These are phyloP conservation scores for Esox niger DNA, from an alignment of 2,113 vertebrate species.

Conservation along the genomic window DNA sequence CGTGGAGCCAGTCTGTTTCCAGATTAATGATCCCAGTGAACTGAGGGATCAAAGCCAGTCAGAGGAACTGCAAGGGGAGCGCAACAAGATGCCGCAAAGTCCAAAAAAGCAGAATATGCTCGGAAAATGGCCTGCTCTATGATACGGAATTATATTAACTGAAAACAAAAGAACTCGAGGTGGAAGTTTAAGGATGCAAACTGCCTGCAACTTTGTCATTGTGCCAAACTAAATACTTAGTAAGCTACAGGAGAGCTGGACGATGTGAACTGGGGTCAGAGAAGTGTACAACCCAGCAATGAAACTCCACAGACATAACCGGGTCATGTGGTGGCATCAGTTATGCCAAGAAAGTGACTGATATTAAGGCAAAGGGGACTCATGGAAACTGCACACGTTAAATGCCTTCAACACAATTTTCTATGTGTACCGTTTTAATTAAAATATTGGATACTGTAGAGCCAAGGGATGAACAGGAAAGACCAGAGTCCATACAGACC, in stretches of 20 bases:
- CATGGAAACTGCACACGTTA: background rate
- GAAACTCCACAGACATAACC: too few species aligned
- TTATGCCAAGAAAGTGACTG: background rate
- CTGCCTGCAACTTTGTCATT: constrained; percentile 10
- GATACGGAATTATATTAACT: constrained; percentile 7
- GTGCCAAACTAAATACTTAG: constrained; percentile 28
- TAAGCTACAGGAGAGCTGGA: background rate
- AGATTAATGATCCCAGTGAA: too few species aligned
- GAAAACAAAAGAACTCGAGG: background rate
- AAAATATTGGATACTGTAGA: background rate
- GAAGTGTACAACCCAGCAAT: background rate
- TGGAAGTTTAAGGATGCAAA: constrained; percentile 1
- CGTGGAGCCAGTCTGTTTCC: background rate
- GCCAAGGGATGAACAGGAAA: too few species aligned
- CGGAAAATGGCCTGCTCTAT: background rate
- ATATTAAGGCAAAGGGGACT: too few species aligned
- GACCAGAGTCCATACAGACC: background rate
- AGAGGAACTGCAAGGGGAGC: background rate
- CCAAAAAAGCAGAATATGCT: background rate
- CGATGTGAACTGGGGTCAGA: background rate
- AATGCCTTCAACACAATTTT: constrained; percentile 6
- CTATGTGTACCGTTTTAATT: background rate
- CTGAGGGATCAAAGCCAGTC: background rate
- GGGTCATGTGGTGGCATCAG: background rate
- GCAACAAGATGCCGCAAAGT: background rate